Percentiles rank a stretch among this genome's conserved stretches.
Evolutionary conservation across 2,113 vertebrate genomes (phyloP).

Genomic region (Corvus moneduloides): DNA sequence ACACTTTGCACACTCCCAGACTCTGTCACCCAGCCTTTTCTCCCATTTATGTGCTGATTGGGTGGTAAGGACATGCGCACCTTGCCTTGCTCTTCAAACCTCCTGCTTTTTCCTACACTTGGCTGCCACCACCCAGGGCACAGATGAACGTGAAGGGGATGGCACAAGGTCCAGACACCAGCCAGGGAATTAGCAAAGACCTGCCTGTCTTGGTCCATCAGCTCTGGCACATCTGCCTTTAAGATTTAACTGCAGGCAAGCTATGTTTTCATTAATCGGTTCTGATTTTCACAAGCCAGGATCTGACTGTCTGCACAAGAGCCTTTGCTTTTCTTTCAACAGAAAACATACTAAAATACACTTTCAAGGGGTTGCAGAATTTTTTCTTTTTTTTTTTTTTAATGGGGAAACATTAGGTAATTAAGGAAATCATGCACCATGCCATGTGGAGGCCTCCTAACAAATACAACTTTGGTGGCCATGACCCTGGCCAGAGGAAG

Average conservation of each 20-base stretch:
- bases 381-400: not conserved
- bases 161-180: not conserved
- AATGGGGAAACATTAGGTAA: constrained; percentile 27
- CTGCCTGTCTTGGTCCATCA: not conserved
- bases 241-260: not conserved
- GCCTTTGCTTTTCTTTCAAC: not conserved
- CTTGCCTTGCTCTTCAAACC: not conserved
- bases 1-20: not conserved
- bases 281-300: not conserved
- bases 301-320: not conserved
- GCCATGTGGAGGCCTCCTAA: constrained; percentile 75
- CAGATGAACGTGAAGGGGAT: not conserved
- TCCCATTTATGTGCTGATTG: not conserved
- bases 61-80: not conserved
- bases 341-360: not conserved
- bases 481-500: constrained; percentile 80
- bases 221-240: not conserved
- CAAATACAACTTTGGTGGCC: constrained; percentile 90
- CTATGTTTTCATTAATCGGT: not conserved
- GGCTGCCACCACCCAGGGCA: not conserved
- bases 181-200: not conserved
- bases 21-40: not conserved
- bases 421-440: constrained; percentile 73
- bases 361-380: not conserved
- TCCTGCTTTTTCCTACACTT: not conserved